phyloP scores from a whole-genome alignment of 2,888 invertebrate genomes.

The Drosophila affinis region DNA sequence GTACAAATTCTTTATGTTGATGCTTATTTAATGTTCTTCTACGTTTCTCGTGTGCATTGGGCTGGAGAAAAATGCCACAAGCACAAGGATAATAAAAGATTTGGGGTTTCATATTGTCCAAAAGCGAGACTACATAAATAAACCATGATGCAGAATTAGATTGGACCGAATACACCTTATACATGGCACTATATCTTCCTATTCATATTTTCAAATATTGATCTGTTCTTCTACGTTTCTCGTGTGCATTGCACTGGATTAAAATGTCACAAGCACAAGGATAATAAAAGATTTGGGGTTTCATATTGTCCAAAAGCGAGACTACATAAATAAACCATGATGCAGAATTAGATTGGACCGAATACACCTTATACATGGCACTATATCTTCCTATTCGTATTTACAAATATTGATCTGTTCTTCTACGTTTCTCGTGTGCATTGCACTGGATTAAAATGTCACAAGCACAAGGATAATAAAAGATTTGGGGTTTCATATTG shows the following conservation, averaged over 20 bases:
- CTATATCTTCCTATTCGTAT: not conserved
- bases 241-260: conserved; percentile 66
- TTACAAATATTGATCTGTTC: conserved; percentile 72
- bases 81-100: conserved; percentile 82
- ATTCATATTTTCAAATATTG: conserved; percentile 57
- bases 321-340: conserved; percentile 69
- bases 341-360: conserved; percentile 59
- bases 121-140: conserved; percentile 79
- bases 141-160: conserved; percentile 71
- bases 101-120: conserved; percentile 71
- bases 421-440: conserved; percentile 81
- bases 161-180: conserved; percentile 42
- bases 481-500: conserved; percentile 65
- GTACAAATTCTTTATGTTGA: too few species aligned
- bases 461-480: conserved; percentile 82
- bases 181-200: not conserved
- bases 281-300: conserved; percentile 75
- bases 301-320: conserved; percentile 81
- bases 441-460: conserved; percentile 46
- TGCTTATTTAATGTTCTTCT: conserved; percentile 64
- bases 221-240: conserved; percentile 81
- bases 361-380: too few species aligned
- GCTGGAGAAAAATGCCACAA: conserved; percentile 45
- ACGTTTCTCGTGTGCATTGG: conserved; percentile 80
- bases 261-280: conserved; percentile 74